phyloP scores from a whole-genome alignment of 2,888 invertebrate species.

The Epinotia brunnichana region DNA sequence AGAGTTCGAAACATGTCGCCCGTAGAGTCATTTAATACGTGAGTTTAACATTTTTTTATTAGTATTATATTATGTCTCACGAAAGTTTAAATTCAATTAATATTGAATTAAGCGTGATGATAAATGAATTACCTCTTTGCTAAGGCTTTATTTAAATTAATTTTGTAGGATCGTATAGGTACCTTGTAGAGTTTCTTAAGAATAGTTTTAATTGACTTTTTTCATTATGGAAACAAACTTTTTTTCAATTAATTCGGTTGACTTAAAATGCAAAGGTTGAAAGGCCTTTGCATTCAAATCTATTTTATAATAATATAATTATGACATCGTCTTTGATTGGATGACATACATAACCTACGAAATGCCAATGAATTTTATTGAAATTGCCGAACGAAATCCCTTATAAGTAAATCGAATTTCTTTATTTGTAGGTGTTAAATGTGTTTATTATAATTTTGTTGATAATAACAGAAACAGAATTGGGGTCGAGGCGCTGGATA shows the following conservation, averaged over 20 bases:
- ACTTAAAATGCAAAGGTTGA: neutral
- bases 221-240: too few relatives aligned
- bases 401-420: neutral
- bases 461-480: conserved; percentile 49
- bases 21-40: too few relatives aligned
- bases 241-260: neutral
- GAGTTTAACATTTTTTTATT: too few relatives aligned
- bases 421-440: conserved; percentile 28
- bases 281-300: neutral
- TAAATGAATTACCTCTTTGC: neutral
- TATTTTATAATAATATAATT: neutral
- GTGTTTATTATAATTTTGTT: conserved; percentile 45
- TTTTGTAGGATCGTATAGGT: neutral
- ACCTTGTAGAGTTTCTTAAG: neutral
- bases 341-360: neutral
- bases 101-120: neutral
- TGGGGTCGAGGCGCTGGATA: conserved; percentile 54
- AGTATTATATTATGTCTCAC: too few relatives aligned
- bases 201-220: neutral
- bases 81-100: neutral
- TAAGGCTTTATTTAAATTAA: neutral
- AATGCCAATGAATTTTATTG: neutral
- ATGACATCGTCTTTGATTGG: neutral
- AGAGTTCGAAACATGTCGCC: too few relatives aligned
- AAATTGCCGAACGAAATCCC: neutral